Conservation (phyloP, 1,140 invertebrate genomes). For the Trichoplusia ni region DNA sequence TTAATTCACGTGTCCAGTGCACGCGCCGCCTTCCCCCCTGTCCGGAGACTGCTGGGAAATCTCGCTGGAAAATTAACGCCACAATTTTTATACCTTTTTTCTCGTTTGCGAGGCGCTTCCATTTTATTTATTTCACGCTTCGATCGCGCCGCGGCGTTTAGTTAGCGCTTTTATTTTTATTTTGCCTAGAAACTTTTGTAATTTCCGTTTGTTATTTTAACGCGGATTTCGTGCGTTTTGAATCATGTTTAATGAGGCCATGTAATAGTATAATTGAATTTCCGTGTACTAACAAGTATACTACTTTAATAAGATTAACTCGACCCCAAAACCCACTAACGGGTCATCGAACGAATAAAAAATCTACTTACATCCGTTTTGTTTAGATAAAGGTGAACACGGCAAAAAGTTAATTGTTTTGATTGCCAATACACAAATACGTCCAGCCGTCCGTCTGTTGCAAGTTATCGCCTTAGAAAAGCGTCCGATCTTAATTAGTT, state of each 20-base stretch:
- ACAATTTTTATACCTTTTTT: slow-evolving; percentile 72
- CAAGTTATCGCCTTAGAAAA: slow-evolving; percentile 78
- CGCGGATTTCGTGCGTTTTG: slow-evolving; percentile 30
- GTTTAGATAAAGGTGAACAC: slow-evolving; percentile 62
- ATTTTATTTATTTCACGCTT: slow-evolving; percentile 78
- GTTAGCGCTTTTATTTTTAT: slow-evolving; percentile 60
- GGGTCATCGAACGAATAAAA: slow-evolving; percentile 45
- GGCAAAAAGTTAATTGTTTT: slow-evolving; percentile 81
- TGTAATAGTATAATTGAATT: not conserved
- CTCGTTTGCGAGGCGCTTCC: slow-evolving; percentile 67
- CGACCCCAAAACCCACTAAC: slow-evolving; percentile 13
- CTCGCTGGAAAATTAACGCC: slow-evolving; percentile 79
- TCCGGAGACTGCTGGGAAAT: slow-evolving; percentile 73
- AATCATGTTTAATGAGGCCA: slow-evolving; percentile 1
- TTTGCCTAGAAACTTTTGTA: slow-evolving; percentile 44
- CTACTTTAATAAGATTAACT: not conserved
- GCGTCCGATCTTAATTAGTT: slow-evolving; percentile 81
- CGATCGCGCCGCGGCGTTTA: slow-evolving; percentile 69
- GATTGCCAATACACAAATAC: slow-evolving; percentile 75
- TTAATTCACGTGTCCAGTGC: slow-evolving; percentile 80
- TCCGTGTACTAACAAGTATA: not conserved
- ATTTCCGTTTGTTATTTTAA: slow-evolving; percentile 34
- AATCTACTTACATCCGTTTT: slow-evolving; percentile 56
- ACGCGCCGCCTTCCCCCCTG: slow-evolving; percentile 63
- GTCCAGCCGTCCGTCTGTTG: slow-evolving; percentile 62